A percentile compares a stretch with the other conserved stretches of the same genome.
These are phyloP conservation scores for Litoditis marina DNA, from an alignment of 2,888 invertebrate genomes.

Conservation along the genomic window DNA sequence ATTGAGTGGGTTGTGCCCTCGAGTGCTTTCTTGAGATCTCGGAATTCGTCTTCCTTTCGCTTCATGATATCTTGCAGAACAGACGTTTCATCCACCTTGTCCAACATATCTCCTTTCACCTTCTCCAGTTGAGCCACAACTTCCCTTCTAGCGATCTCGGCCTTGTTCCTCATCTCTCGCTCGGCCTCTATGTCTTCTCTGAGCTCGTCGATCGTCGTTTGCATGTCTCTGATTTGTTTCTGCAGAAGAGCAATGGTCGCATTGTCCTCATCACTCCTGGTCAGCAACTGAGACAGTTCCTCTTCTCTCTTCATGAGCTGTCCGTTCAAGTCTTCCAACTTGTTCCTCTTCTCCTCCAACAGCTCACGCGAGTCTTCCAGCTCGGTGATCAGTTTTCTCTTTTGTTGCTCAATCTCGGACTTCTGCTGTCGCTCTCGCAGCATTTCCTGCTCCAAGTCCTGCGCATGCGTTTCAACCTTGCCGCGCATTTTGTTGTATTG, in stretches of 20 bases:
- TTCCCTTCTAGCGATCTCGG: constrained; percentile 90
- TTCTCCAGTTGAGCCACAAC: constrained; percentile 80
- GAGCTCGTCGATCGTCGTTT: constrained; percentile 86
- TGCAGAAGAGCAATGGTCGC: constrained; percentile 80
- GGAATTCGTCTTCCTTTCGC: constrained; percentile 90
- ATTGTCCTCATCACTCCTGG: constrained; percentile 80
- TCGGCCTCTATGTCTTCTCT: constrained; percentile 97
- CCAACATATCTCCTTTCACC: constrained; percentile 66
- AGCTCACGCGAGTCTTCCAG: constrained; percentile 84
- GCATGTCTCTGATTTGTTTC: constrained; percentile 83
- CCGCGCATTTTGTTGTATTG: constrained; percentile 74
- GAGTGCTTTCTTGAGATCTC: constrained; percentile 36
- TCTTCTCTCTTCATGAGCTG: constrained; percentile 86
- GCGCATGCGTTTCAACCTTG: constrained; percentile 89
- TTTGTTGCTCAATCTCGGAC: constrained; percentile 62
- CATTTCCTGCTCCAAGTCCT: constrained; percentile 77
- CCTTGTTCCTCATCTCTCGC: constrained; percentile 73
- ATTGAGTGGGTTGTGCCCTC: constrained; percentile 23
- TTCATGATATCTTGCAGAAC: constrained; percentile 82
- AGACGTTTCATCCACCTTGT: constrained; percentile 95
- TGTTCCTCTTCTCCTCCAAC: constrained; percentile 77
- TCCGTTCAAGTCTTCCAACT: constrained; percentile 86
- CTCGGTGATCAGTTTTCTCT: constrained; percentile 74
- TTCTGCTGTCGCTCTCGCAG: constrained; percentile 45
- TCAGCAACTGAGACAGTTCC: constrained; percentile 81